Evolutionary conservation across 2,888 invertebrate genomes (phyloP).

Genomic region (Eulithis testata): DNA sequence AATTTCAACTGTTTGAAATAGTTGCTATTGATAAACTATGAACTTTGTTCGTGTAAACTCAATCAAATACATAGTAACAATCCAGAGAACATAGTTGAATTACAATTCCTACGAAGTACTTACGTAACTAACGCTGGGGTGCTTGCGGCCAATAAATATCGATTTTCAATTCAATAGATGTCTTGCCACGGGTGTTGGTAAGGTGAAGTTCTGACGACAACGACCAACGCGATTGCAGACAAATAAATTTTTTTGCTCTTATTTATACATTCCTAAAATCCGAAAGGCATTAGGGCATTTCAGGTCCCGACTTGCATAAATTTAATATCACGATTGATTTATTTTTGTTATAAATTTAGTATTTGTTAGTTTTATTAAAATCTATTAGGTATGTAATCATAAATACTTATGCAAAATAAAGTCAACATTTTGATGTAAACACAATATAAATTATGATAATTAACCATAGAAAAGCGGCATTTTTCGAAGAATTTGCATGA

Average conservation of each 20-base stretch:
- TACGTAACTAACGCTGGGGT: conserved; percentile 42
- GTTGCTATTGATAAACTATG: background rate
- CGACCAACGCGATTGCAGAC: background rate
- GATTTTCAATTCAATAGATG: conserved; percentile 57
- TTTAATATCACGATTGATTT: no score
- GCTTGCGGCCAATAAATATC: conserved; percentile 60
- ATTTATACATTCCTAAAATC: no score
- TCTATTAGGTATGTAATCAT: no score
- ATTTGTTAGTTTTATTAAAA: no score
- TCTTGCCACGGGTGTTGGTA: conserved; percentile 54
- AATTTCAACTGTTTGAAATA: background rate
- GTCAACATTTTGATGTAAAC: no score
- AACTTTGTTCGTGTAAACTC: background rate
- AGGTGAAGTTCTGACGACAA: conserved; percentile 7
- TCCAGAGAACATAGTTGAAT: conserved; percentile 29
- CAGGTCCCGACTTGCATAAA: no score
- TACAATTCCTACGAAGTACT: conserved; percentile 22
- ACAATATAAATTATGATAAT: no score
- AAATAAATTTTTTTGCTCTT: background rate
- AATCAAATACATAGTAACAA: conserved; percentile 19
- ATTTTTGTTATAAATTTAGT: no score
- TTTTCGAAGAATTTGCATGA: no score
- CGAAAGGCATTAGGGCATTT: no score
- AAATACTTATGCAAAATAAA: no score
- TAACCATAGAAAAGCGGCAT: no score